Conservation (phyloP, 2,797 vertebrate genomes). For the Euphonia xanthogaster region DNA sequence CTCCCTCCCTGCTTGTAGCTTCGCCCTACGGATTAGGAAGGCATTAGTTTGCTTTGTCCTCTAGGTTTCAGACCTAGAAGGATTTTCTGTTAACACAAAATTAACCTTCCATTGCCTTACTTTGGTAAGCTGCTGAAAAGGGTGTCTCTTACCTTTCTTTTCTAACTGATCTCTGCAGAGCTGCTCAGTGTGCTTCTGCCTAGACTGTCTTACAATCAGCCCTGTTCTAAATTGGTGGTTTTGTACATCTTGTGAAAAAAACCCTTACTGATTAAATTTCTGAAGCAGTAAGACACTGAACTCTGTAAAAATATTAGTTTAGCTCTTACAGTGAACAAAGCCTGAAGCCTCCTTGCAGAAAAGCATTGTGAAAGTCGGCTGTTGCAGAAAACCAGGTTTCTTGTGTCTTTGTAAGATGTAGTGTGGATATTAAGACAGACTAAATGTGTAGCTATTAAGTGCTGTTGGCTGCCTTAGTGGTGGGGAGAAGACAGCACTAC, state of each 20-base stretch:
- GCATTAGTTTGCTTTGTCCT: background rate
- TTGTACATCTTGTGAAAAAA: background rate
- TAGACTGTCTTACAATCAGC: background rate
- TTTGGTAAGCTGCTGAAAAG: background rate
- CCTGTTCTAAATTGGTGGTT: background rate
- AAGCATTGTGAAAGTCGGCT: background rate
- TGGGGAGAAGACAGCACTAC: background rate
- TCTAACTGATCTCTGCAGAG: background rate
- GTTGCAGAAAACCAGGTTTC: background rate
- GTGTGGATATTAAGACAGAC: background rate
- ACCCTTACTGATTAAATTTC: background rate
- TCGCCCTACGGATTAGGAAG: background rate
- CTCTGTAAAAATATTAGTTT: background rate
- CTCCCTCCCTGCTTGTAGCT: background rate
- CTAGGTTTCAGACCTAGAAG: background rate
- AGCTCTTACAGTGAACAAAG: background rate
- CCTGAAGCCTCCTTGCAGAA: background rate
- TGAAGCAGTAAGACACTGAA: background rate
- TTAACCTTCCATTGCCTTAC: background rate
- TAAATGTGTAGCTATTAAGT: background rate
- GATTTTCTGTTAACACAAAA: background rate
- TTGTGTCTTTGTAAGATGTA: background rate
- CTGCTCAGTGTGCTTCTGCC: background rate
- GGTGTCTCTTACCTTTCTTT: background rate
- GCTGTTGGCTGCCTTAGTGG: background rate